Base-by-base conservation (phyloP, 2,113 vertebrate genomes). In the Nothoprocta perdicaria region DNA sequence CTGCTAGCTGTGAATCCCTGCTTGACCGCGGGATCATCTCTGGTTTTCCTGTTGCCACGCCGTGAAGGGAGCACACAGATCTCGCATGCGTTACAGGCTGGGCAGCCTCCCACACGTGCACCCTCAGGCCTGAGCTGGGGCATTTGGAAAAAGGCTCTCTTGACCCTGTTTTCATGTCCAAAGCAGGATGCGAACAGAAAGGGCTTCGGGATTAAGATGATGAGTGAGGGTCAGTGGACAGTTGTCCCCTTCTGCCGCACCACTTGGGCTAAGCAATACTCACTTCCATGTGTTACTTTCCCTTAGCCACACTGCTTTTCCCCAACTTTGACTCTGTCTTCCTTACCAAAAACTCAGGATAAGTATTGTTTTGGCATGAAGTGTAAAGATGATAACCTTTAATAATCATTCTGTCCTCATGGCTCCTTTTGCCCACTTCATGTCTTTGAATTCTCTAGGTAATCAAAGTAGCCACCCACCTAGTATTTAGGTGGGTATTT, bases 1-100 rank as follows among this genome's bases (percentile, higher is more conserved):
- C 50, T 52, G 21, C 76, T 79, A 61, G 19, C 43, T 68, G 8
- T 31, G 43, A 45, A 73, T 50, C 48, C 31, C 55, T 88, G 50
- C 84, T 35, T 60, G 33, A 23, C 17, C 9, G 19, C 6, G 18
- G 19, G 23, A 55, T 77, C 69, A 60, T 21, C 75, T 78, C 29
- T 58, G 60, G 38, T 73, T 46, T 35, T 53, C n/a, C 53, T 62
- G 52, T 53, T 77, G n/a, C 15, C 33, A 6, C 10, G 6, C 7
- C 5, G 1, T 0, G 1, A 41, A 73, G 53, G 24, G 46, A 76
- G 6, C 13, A 48, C 10, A 14, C 46, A 35, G 9, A 46, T 35
- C 38, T 53, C 17, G 24, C 23, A 46, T 0, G 1, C 41, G 69
- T 72, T n/a, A 52, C 16, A 26, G 21, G 14, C 6, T 21, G 0